Conservation (phyloP, 2,888 invertebrate genomes). For the Cremastinae sp. region DNA sequence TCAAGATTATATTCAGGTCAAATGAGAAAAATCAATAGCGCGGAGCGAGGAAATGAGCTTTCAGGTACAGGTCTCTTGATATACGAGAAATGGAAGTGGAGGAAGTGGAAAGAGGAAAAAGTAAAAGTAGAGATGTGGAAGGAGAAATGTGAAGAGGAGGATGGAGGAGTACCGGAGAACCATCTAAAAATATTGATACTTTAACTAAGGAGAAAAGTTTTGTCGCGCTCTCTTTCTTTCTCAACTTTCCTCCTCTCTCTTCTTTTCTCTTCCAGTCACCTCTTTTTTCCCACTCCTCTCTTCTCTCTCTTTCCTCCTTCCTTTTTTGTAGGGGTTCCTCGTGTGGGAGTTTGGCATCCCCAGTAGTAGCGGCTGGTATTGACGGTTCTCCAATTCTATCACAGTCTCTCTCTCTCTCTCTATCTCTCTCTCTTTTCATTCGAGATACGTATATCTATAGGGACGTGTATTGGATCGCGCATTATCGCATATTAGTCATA, state of each 20-base stretch:
- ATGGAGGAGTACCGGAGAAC: conserved; percentile 65
- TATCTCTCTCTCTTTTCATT: conserved; percentile 38
- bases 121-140: conserved; percentile 33
- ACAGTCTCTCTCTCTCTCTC: conserved; percentile 58
- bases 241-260: conserved; percentile 4
- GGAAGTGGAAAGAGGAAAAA: conserved; percentile 41
- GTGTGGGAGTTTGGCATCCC: conserved; percentile 64
- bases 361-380: conserved; percentile 71
- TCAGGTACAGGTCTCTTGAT: conserved; percentile 64
- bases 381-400: conserved; percentile 75
- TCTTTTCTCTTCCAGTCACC: conserved; percentile 16
- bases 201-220: conserved; percentile 77
- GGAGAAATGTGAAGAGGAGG: conserved; percentile 48
- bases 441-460: conserved; percentile 62
- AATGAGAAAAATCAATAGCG: conserved; percentile 71
- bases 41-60: conserved; percentile 68
- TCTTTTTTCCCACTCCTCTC: conserved; percentile 11
- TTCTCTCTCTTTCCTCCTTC: conserved; percentile 18
- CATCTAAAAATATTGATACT: conserved; percentile 77
- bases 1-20: conserved; percentile 57
- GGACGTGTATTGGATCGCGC: conserved; percentile 71
- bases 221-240: conserved; percentile 51
- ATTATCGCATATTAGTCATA: conserved; percentile 76
- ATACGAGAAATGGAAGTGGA: conserved; percentile 50
- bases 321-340: conserved; percentile 45